Evolutionary conservation across 2,797 vertebrate genomes (phyloP).

Genomic region (Eurystomus glaucurus): DNA sequence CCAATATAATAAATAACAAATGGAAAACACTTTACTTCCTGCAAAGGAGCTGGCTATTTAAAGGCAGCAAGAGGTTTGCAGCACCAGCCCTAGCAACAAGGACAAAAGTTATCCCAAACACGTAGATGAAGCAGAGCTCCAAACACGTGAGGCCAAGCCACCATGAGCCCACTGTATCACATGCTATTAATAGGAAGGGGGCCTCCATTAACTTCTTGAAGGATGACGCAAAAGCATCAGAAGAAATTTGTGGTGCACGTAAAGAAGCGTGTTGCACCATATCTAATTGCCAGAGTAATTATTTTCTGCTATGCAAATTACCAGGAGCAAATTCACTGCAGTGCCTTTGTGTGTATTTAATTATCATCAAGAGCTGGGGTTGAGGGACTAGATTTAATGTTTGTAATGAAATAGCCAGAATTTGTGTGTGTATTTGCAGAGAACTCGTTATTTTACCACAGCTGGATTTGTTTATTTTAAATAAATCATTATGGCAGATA

Average conservation of each 20-base stretch:
- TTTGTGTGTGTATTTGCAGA: slow-evolving; percentile 57
- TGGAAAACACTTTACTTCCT: not conserved
- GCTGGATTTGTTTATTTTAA: slow-evolving; percentile 77
- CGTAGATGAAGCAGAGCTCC: not conserved
- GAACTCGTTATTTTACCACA: slow-evolving; percentile 63
- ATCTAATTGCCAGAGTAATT: slow-evolving; percentile 77
- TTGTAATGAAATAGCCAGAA: slow-evolving; percentile 70
- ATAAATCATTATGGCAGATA: slow-evolving; percentile 65
- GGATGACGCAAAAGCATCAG: slow-evolving; percentile 10
- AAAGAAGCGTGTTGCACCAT: slow-evolving; percentile 20
- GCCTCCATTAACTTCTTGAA: slow-evolving; percentile 58
- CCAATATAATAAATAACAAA: not conserved
- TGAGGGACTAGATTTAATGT: slow-evolving; percentile 48
- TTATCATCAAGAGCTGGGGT: slow-evolving; percentile 62
- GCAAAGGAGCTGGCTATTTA: slow-evolving; percentile 13
- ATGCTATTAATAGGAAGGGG: slow-evolving; percentile 59
- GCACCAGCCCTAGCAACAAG: slow-evolving; percentile 22
- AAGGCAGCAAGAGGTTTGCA: slow-evolving; percentile 20
- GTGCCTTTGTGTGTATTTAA: slow-evolving; percentile 72
- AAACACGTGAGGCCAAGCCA: not conserved
- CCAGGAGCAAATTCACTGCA: slow-evolving; percentile 53
- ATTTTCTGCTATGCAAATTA: slow-evolving; percentile 74
- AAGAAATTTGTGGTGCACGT: not conserved
- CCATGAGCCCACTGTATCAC: not conserved
- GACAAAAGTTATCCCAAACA: slow-evolving; percentile 21